Base-by-base conservation (phyloP, 2,797 vertebrate genomes). In the Enteromius anoplus region DNA sequence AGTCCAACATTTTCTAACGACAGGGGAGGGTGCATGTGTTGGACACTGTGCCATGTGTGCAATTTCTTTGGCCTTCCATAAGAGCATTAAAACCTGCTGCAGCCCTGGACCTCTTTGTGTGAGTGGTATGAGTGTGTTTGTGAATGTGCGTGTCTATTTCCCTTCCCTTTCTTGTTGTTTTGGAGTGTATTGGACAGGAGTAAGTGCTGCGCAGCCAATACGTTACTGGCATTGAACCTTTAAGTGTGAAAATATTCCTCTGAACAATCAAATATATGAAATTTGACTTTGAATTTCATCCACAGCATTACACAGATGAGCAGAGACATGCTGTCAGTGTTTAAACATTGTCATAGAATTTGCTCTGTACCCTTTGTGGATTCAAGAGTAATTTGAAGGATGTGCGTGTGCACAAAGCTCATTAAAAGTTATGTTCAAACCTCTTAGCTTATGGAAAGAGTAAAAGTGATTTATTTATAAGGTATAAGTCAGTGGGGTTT, bases 41-140 rank as follows among this genome's bases (percentile, higher is more conserved):
- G 55, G 70, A 80, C 90, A 93, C 93, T 93, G 93, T 96, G 94
- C 94, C 94, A 95, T 94, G 93, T 94, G 90, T 93, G 92, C 88
- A 92, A 92, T 91, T 89, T 88, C 84, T 90, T 81, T 85, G 80
- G 81, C 81, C 53, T 86, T 93, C 90, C 91, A 93, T 91, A 93
- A 88, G 90, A 92, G 91, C 92, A 93, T 93, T 92, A 91, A 88
- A 90, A 92, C 89, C 93, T 94, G 94, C 95, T 95, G 90, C 95
- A 94, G 91, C 89, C 87, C 86, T 92, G 88, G 90, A 84, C 91
- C 86, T 79, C 8, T 85, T 15, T 73, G 49, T 40, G 78, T 5
- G 47, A 55, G 60, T 55, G 71, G 32, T 53, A 49, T 81, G 71
- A 49, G 26, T 62, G 62, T 60, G 34, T 49, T 45, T 51, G 45